Evolutionary conservation across 2,113 vertebrate species (phyloP).

Genomic region (Sinocyclocheilus rhinocerous): DNA sequence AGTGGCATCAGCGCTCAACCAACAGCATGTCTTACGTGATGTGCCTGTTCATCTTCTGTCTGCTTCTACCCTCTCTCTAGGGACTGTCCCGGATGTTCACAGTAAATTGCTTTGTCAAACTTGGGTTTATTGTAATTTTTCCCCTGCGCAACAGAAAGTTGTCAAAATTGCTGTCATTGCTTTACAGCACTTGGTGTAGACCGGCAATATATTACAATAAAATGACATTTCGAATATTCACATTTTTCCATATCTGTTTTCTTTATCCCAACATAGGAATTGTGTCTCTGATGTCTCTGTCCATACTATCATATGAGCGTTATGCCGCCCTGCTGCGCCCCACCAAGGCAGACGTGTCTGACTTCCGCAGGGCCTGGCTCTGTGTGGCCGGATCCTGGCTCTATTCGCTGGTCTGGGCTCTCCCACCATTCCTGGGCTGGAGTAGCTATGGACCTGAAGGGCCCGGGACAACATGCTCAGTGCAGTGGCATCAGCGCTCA

Average conservation of each 20-base stretch:
- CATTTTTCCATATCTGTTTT: not conserved
- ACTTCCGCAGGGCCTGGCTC: slow-evolving; percentile 73
- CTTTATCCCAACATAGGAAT: slow-evolving; percentile 62
- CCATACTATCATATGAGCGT: slow-evolving; percentile 73
- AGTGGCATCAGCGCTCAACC: slow-evolving; percentile 69
- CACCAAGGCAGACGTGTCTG: slow-evolving; percentile 65
- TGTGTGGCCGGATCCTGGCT: slow-evolving; percentile 70
- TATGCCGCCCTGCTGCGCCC: slow-evolving; percentile 60
- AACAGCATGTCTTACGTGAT: slow-evolving; percentile 67
- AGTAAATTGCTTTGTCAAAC: no score
- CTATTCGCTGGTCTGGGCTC: slow-evolving; percentile 73
- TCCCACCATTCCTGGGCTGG: slow-evolving; percentile 73
- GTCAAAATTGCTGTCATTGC: no score
- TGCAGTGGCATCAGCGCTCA: slow-evolving; percentile 72
- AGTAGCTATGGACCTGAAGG: slow-evolving; percentile 74
- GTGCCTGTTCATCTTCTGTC: slow-evolving; percentile 74
- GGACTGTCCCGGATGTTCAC: no score
- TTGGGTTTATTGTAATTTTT: no score
- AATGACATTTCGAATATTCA: no score
- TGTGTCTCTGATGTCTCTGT: slow-evolving; percentile 74
- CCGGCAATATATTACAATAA: no score
- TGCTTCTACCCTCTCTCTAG: slow-evolving; percentile 69
- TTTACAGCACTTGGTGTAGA: no score
- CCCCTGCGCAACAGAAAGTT: no score
- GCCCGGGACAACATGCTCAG: slow-evolving; percentile 69